Percentiles rank a stretch among this genome's conserved stretches.
Evolutionary conservation across 1,140 invertebrate species (phyloP).

Genomic region (Drosophila asahinai): DNA sequence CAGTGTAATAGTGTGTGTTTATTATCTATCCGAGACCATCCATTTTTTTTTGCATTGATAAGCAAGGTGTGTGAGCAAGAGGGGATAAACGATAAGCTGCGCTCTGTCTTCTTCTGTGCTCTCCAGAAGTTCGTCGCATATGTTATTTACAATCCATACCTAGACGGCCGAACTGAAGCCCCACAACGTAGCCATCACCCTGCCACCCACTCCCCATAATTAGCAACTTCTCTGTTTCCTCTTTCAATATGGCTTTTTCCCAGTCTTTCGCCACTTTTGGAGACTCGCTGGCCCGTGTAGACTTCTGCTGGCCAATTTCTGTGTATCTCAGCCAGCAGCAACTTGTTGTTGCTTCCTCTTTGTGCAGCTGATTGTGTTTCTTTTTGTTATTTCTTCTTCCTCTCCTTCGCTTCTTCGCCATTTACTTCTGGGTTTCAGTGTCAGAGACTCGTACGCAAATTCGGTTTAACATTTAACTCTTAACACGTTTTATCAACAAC

Average conservation of each 20-base stretch:
- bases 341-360: slow-evolving; percentile 76
- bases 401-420: slow-evolving; percentile 23
- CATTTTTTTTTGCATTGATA: slow-evolving; percentile 66
- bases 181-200: slow-evolving; percentile 31
- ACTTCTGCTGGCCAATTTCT: slow-evolving; percentile 67
- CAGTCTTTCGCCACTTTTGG: slow-evolving; percentile 55
- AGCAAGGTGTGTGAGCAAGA: slow-evolving; percentile 22
- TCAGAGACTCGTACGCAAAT: slow-evolving; percentile 50
- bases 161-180: slow-evolving; percentile 58
- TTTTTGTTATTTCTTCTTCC: slow-evolving; percentile 23
- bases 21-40: slow-evolving; percentile 34
- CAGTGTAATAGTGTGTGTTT: slow-evolving; percentile 37
- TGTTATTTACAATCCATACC: slow-evolving; percentile 46
- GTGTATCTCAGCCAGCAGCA: slow-evolving; percentile 72
- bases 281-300: slow-evolving; percentile 51
- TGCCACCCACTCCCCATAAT: slow-evolving; percentile 44
- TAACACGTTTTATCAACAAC: slow-evolving; percentile 33
- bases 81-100: slow-evolving; percentile 44
- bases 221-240: slow-evolving; percentile 33
- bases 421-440: slow-evolving; percentile 67
- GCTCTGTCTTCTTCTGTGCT: slow-evolving; percentile 17
- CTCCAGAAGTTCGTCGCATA: slow-evolving; percentile 68
- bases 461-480: slow-evolving; percentile 26
- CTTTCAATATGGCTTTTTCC: slow-evolving; percentile 48
- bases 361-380: slow-evolving; percentile 49